These are phyloP conservation scores for Monodelphis domestica DNA, from an alignment of 2,797 vertebrate genomes.

Conservation along the genomic window DNA sequence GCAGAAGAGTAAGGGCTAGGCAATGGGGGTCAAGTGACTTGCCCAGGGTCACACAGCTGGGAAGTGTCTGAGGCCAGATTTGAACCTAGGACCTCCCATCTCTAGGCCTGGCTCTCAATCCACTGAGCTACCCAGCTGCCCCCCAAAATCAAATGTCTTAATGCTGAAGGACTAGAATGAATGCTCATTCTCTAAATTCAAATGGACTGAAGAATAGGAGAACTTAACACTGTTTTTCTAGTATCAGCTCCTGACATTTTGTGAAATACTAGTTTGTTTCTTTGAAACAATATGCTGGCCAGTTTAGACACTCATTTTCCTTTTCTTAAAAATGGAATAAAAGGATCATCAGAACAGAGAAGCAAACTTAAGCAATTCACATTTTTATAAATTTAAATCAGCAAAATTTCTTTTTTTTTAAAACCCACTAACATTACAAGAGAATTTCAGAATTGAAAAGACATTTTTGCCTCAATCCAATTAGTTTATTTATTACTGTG, in stretches of 20 bases:
- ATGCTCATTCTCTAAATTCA: conserved; percentile 13
- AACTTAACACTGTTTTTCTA: conserved; percentile 39
- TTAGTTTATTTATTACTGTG: not conserved
- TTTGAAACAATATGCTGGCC: conserved; percentile 16
- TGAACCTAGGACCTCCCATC: too few species aligned
- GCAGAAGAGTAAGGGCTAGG: too few species aligned
- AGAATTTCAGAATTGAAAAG: conserved; percentile 62
- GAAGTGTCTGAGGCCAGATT: too few species aligned
- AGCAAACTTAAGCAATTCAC: conserved; percentile 39
- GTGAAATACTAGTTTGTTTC: conserved; percentile 46
- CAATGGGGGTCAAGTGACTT: too few species aligned
- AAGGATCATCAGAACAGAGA: conserved; percentile 32
- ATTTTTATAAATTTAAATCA: conserved; percentile 65
- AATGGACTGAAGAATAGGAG: conserved; percentile 11
- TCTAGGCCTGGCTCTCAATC: too few species aligned
- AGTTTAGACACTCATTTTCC: not conserved
- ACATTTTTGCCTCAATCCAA: conserved; percentile 51
- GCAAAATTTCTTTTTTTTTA: too few species aligned
- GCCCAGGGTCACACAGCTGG: too few species aligned
- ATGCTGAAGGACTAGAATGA: conserved; percentile 1
- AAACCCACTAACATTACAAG: conserved; percentile 41
- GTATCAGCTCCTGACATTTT: conserved; percentile 35
- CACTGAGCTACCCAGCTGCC: too few species aligned
- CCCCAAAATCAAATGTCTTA: conserved; percentile 41
- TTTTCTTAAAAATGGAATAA: conserved; percentile 45